Evolutionary conservation across 2,888 invertebrate species (phyloP).

Genomic region (Hybos culiciformis): DNA sequence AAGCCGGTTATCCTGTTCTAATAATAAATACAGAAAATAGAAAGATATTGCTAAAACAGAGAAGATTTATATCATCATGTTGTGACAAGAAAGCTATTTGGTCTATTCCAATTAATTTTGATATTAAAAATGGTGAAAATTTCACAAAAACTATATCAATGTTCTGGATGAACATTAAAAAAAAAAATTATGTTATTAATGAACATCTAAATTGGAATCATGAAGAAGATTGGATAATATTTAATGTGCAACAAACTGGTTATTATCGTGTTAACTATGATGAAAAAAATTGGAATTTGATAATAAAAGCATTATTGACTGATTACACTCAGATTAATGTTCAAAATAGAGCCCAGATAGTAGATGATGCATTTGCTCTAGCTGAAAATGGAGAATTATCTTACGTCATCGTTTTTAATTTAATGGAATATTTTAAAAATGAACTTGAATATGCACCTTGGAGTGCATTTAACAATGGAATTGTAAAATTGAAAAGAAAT

Average conservation of each 20-base stretch:
- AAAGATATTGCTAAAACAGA: conserved; percentile 39
- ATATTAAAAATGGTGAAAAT: conserved; percentile 6
- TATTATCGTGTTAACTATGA: conserved; percentile 53
- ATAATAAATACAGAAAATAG: conserved; percentile 28
- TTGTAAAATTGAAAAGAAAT: not conserved
- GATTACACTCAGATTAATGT: conserved; percentile 50
- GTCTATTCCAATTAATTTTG: conserved; percentile 15
- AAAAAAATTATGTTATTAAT: not conserved
- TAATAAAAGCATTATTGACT: conserved; percentile 45
- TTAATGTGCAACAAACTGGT: conserved; percentile 14
- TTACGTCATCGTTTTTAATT: conserved; percentile 33
- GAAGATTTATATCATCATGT: no score
- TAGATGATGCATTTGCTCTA: conserved; percentile 60
- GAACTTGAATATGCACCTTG: conserved; percentile 36
- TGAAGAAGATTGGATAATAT: conserved; percentile 13
- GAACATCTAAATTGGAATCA: conserved; percentile 1
- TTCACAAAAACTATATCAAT: conserved; percentile 7
- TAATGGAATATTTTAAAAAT: conserved; percentile 39
- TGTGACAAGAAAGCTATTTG: not conserved
- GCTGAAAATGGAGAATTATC: conserved; percentile 42
- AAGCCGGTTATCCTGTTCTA: conserved; percentile 42
- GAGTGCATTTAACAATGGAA: not conserved
- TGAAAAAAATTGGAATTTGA: conserved; percentile 43
- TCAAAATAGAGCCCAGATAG: conserved; percentile 63
- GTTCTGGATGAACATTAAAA: conserved; percentile 8